A percentile compares a stretch with the other conserved stretches of the same genome.
These are phyloP conservation scores for Tricholaema leucomelas DNA, from an alignment of 2,113 vertebrate species.

Conservation along the genomic window DNA sequence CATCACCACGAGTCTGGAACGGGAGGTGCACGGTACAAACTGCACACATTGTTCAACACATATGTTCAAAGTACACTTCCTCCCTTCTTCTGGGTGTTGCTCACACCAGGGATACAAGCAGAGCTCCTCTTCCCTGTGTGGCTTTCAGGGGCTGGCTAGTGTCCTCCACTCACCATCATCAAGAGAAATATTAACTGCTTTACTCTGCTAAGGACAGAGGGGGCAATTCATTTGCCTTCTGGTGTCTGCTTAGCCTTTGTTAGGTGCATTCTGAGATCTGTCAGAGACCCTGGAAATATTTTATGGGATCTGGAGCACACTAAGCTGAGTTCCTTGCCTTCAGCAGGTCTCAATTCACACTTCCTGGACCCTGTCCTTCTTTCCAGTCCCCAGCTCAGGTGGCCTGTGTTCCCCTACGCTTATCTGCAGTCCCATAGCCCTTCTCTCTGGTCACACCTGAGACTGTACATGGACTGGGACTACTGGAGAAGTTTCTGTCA, in stretches of 20 bases:
- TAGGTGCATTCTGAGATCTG: neutral
- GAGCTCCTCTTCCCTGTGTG: neutral
- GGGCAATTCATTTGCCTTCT: rapidly evolving
- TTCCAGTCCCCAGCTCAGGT: neutral
- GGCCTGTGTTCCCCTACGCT: neutral
- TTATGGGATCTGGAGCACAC: rapidly evolving
- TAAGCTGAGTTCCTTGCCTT: rapidly evolving
- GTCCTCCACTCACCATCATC: neutral
- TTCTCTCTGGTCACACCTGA: neutral
- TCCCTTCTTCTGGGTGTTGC: neutral
- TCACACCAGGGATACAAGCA: neutral
- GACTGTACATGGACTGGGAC: too few species aligned
- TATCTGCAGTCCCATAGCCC: neutral
- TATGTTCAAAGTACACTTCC: neutral
- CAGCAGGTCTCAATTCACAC: neutral
- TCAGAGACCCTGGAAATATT: neutral
- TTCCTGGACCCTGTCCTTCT: neutral
- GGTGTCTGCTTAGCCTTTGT: neutral
- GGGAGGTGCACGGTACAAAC: neutral
- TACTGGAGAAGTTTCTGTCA: neutral
- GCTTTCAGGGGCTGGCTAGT: neutral
- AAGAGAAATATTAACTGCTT: neutral
- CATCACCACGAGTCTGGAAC: rapidly evolving
- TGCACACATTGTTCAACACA: neutral
- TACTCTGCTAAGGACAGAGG: neutral